Conservation (phyloP, 1,140 invertebrate species). For the Saccostrea echinata region DNA sequence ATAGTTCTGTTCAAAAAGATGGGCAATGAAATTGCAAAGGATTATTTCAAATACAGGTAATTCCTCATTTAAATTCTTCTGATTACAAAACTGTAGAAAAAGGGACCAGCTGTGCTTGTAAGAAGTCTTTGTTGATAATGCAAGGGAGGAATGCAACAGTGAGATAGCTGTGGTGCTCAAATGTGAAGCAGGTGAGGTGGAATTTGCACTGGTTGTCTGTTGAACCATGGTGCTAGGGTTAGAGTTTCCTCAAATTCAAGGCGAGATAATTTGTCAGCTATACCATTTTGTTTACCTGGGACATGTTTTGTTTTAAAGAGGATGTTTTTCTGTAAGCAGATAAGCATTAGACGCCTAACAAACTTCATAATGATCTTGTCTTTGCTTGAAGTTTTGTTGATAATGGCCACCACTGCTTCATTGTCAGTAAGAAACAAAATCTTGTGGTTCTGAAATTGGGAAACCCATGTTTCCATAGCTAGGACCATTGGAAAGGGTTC, state of each 20-base stretch:
- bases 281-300: conserved; percentile 13
- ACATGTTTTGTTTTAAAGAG: conserved; percentile 41
- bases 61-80: background rate
- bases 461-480: no score
- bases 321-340: conserved; percentile 15
- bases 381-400: conserved; percentile 46
- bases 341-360: conserved; percentile 36
- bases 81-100: background rate
- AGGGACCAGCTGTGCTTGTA: conserved; percentile 17
- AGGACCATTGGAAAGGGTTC: no score
- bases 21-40: conserved; percentile 39
- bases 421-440: conserved; percentile 43
- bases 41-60: conserved; percentile 10
- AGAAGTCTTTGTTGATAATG: conserved; percentile 27
- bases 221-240: conserved; percentile 11
- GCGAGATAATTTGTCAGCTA: conserved; percentile 47
- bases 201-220: conserved; percentile 1
- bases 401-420: conserved; percentile 44
- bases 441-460: background rate
- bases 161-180: no score
- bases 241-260: conserved; percentile 41
- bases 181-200: conserved; percentile 33
- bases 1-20: conserved; percentile 21
- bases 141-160: conserved; percentile 5
- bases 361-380: conserved; percentile 32